Base-by-base conservation (phyloP, 2,797 vertebrate genomes). In the Lindbergichthys nudifrons region DNA sequence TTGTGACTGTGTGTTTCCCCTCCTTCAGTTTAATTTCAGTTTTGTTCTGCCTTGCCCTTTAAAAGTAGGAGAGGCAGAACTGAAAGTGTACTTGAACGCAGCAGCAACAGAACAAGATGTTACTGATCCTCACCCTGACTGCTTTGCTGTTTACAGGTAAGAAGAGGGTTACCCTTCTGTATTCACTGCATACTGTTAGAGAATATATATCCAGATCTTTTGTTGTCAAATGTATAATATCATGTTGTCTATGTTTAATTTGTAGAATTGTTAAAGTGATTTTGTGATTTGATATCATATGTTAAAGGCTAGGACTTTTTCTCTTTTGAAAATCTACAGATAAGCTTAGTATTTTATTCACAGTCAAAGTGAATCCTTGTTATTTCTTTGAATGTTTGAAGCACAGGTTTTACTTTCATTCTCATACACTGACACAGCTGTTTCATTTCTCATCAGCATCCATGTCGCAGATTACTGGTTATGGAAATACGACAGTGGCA, bases 71-170 rank as follows among this genome's bases (percentile, higher is more conserved):
- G 21, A 23, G 26, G 26, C 26, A 5, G 26, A 26, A 26, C 26
- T 26, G 4, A 26, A 26, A 5, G 26, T 26, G 26, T 4, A 26
- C 26, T 26, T 26, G 26, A 1, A 26, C 26, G 1, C 26, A 26
- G 26, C 26, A 26, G 26, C 26, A 26, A 26, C 26, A 26, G 1
- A 26, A 26, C 26, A 72, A 15, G 2, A 91, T 86, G 90, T 7
- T 79, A 23, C 4, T 0, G 0, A 0, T 73, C 16, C 39, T 86
- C 1, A 2, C 80, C 1, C 0, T 65, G 0, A 3, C 23, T 0
- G 30, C 0, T 42, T 32, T 81, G 46, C 47, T 83, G 0, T 51
- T 70, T 15, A 45, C 62, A 85, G 87, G 88, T 91, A 75, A 57
- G 82, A 0, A 30, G 3, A 30, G 16, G 10, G 0, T 1, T 1